Conservation (phyloP, 1,140 invertebrate species). For the Ceratosolen fusciceps region DNA sequence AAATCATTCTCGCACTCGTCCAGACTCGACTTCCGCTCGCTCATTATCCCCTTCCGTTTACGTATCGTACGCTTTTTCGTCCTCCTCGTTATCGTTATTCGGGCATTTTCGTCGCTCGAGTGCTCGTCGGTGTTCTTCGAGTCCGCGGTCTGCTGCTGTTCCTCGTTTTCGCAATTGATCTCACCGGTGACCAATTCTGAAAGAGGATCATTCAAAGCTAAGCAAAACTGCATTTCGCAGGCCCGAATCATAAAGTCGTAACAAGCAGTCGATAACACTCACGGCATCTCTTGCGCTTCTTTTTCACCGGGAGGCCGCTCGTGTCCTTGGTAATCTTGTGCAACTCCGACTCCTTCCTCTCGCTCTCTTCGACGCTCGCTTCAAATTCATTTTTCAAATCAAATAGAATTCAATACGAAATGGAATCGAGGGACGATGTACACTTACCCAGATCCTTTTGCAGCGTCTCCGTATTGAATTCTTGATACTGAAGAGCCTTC, state of each 20-base stretch:
- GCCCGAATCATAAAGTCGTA: no score
- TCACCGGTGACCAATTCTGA: slow-evolving; percentile 8
- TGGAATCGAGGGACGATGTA: slow-evolving; percentile 25
- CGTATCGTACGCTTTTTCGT: slow-evolving; percentile 21
- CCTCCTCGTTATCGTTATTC: slow-evolving; percentile 41
- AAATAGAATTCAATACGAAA: no score
- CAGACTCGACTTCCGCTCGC: slow-evolving; percentile 17
- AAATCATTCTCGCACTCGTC: slow-evolving; percentile 6
- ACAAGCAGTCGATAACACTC: no score
- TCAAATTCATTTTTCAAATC: no score
- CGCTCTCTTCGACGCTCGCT: slow-evolving; percentile 57
- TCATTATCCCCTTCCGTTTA: slow-evolving; percentile 41
- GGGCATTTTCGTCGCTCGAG: slow-evolving; percentile 35
- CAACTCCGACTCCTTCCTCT: slow-evolving; percentile 52
- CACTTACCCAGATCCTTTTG: slow-evolving; percentile 68
- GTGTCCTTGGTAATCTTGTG: slow-evolving; percentile 43
- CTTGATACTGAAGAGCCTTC: slow-evolving; percentile 72
- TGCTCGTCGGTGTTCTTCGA: slow-evolving; percentile 45
- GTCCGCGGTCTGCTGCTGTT: slow-evolving; percentile 32
- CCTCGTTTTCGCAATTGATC: slow-evolving; percentile 47
- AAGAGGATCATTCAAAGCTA: no score
- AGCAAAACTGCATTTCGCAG: no score
- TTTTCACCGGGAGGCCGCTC: slow-evolving; percentile 31
- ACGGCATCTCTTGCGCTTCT: slow-evolving; percentile 52
- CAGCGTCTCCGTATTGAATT: slow-evolving; percentile 71